Base-by-base conservation (phyloP, 2,797 vertebrate species). In the Pangasius larnaudii region DNA sequence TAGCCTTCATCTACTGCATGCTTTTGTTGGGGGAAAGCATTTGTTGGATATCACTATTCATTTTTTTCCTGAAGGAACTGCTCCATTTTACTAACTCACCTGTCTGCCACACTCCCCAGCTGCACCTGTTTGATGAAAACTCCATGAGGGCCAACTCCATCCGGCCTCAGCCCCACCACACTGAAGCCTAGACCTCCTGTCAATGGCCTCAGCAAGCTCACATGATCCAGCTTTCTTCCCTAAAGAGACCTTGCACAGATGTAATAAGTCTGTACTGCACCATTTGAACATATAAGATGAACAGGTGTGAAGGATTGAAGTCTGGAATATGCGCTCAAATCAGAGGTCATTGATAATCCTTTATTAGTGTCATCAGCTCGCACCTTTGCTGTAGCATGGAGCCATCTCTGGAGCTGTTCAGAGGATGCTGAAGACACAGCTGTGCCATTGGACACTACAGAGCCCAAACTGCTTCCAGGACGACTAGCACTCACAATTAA, bases 81-180 rank as follows among this genome's bases (percentile, higher is more conserved):
- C 24, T 67, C 4, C 0, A 84, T 67, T 69, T 67, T 69, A 69
- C 14, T 4, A 46, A 63, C 95, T 95, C 89, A 99, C 98, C 98
- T 98, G 96, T 97, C 97, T 8, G 97, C 98, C 83, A 98, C 89
- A 86, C 98, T 97, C 91, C 97, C 98, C 0, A 96, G 96, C 92
- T 99, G 98, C 86, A 99, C 95, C 90, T 99, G 97, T 92, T 97
- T 97, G 92, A 99, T 94, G 69, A 98, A 98, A 88, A 99, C 97
- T 5, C 96, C 97, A 53, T 94, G 95, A 87, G 96, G 93, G 92
- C 95, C 96, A 86, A 94, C 89, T 65, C 91, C 96, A 72, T 94
- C 95, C 19, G 96, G 97, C 90, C 95, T 97, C 77, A 99, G 94
- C 27, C 98, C 97, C 61, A 99, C 96, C 90, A 99, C 98, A 19